Base-by-base conservation (phyloP, 2,113 vertebrate genomes). In the Ageneiosus marmoratus region DNA sequence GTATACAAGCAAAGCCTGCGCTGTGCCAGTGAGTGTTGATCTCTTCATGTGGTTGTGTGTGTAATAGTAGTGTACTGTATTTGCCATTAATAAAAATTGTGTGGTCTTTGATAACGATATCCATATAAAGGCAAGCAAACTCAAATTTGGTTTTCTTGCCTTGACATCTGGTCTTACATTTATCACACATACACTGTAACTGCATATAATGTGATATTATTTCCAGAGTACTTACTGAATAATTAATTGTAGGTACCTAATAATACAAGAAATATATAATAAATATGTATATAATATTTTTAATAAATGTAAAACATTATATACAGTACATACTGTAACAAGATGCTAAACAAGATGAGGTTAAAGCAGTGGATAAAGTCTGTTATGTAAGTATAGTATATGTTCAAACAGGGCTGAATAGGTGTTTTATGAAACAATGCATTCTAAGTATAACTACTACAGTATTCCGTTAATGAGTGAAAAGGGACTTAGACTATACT, bases 1-100 rank as follows among this genome's bases (percentile, higher is more conserved):
- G 93, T 97, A 55, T 96, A 95, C 92, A 96, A 95, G 86, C 97
- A 96, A 92, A 95, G 95, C 80, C 91, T 98, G 70, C 95, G 96
- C 86, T 99, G 98, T 87, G 73, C 89, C 79, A 91, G 97, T 99
- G 91, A 99, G 98, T 98, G 91, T 74, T 67, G 53, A 50, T 48
- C 13, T 65, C 48, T 79, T 67, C 50, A 5, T 65, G 46, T 13
- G 10, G 3, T 65, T 67, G 51, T 58, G 53, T 46, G 13, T 29
- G 22, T 69, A 24, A 60, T 85, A 12, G 67, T 46, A 24, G 12
- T n/a, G 24, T 75, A 11, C 27, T 55, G 5, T 55, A 16, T 55
- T 5, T 81, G 37, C 4, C 22, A 37, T 48, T 37, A 51, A 75
- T 48, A 12, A 53, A 24, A 56, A 53, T 79, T 18, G 24, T 79